A percentile compares a stretch with the other conserved stretches of the same genome.
Evolutionary conservation across 2,888 invertebrate genomes (phyloP).

Genomic region (Epirrhoe tristata): DNA sequence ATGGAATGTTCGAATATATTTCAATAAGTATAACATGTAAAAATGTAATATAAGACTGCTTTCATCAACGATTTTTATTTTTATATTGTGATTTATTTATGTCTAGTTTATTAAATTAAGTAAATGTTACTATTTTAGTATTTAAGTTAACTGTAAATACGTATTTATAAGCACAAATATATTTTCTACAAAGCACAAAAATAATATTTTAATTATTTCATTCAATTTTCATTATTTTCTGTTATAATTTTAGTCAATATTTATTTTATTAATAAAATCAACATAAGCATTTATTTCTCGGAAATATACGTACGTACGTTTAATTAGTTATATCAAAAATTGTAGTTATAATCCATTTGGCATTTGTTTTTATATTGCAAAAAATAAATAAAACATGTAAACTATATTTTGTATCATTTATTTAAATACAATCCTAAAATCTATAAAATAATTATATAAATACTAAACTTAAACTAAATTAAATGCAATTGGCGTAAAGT

Average conservation of each 20-base stretch:
- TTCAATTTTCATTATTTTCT: background rate
- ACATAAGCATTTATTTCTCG: background rate
- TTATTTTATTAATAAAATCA: background rate
- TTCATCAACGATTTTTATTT: constrained; percentile 38
- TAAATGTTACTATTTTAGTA: constrained; percentile 8
- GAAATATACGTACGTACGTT: background rate
- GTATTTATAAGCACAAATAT: constrained; percentile 7
- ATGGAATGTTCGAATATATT: too few relatives aligned
- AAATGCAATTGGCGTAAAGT: background rate
- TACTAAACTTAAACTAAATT: background rate
- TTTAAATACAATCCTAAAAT: constrained; percentile 2
- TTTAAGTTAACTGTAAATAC: constrained; percentile 18
- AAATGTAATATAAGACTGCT: constrained; percentile 46
- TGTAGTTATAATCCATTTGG: constrained; percentile 4
- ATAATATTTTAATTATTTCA: background rate
- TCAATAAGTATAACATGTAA: constrained; percentile 2
- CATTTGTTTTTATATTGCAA: constrained; percentile 16
- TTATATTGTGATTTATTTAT: constrained; percentile 24
- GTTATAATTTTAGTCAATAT: background rate
- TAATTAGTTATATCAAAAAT: constrained; percentile 1
- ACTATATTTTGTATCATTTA: constrained; percentile 1
- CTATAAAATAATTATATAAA: background rate
- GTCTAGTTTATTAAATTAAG: constrained; percentile 1
- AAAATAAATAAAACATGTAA: constrained; percentile 13
- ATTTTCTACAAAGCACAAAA: background rate